These are phyloP conservation scores for Calliscelio sp. DNA, from an alignment of 2,888 invertebrate species.

Conservation along the genomic window DNA sequence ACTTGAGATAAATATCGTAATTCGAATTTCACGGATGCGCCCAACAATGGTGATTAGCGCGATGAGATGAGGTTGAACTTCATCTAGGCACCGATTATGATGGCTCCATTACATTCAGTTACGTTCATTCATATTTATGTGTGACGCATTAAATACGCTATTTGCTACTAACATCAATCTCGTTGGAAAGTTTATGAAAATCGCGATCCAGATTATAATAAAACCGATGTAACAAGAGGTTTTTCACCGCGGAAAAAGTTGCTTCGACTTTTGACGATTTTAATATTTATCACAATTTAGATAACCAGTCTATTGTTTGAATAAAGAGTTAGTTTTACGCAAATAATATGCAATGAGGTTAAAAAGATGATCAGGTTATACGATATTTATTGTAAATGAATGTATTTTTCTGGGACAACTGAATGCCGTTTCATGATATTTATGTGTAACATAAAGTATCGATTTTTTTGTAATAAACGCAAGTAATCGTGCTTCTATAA, in stretches of 20 bases:
- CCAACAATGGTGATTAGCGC: constrained; percentile 65
- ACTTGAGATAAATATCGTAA: constrained; percentile 53
- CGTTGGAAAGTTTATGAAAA: constrained; percentile 60
- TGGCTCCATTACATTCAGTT: constrained; percentile 61
- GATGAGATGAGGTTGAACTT: constrained; percentile 70
- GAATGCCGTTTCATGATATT: no score
- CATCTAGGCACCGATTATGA: constrained; percentile 46
- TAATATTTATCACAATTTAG: constrained; percentile 20
- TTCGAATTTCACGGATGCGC: constrained; percentile 57
- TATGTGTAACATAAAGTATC: no score
- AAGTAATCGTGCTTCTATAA: constrained; percentile 14
- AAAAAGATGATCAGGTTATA: constrained; percentile 14
- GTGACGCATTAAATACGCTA: constrained; percentile 44
- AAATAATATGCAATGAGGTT: constrained; percentile 16
- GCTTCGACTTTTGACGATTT: constrained; percentile 16
- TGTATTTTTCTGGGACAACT: constrained; percentile 8
- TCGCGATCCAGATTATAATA: constrained; percentile 52
- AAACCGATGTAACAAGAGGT: constrained; percentile 27
- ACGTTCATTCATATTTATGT: constrained; percentile 71
- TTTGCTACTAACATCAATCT: constrained; percentile 65
- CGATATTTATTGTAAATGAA: constrained; percentile 15
- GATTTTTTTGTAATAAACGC: neutral
- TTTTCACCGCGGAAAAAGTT: constrained; percentile 19
- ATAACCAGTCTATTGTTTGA: constrained; percentile 14
- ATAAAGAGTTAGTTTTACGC: constrained; percentile 3